phyloP scores from a whole-genome alignment of 2,113 vertebrate genomes.

The western clawed frog (Xenopus tropicalis) region DNA sequence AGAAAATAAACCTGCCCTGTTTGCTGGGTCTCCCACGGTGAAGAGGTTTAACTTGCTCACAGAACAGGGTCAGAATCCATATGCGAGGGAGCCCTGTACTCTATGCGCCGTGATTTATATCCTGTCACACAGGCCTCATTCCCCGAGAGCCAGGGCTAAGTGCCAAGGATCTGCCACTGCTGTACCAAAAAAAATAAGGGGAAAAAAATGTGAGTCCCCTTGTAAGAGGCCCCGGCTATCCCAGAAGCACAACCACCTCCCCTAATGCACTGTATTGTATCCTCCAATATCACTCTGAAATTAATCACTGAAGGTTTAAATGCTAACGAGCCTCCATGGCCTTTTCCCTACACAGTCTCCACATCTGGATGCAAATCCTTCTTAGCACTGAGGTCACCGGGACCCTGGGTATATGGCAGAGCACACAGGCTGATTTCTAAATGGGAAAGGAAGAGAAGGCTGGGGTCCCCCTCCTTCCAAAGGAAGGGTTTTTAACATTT shows the following conservation, averaged over 20 bases:
- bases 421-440: conserved; percentile 63
- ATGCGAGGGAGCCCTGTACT: conserved; percentile 14
- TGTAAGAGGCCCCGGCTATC: conserved; percentile 57
- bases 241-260: conserved; percentile 53
- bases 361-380: conserved; percentile 65
- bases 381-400: conserved; percentile 53
- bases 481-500: conserved; percentile 61
- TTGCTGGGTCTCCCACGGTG: conserved; percentile 30
- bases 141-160: not conserved
- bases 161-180: conserved; percentile 33
- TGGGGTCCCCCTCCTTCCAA: conserved; percentile 66
- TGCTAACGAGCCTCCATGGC: conserved; percentile 60
- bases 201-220: conserved; percentile 43
- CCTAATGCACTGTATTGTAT: conserved; percentile 55
- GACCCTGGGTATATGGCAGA: conserved; percentile 63
- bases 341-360: conserved; percentile 51
- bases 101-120: conserved; percentile 31
- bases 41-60: conserved; percentile 19
- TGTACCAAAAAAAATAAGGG: not conserved
- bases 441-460: conserved; percentile 70
- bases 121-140: conserved; percentile 21
- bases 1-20: conserved; percentile 21
- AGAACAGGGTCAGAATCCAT: conserved; percentile 42
- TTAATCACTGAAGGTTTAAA: conserved; percentile 63
- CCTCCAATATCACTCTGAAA: conserved; percentile 59